Evolutionary conservation across 2,888 invertebrate species (phyloP), one percentile per base, ranked within the genome.

Genomic region (Fragum whitleyi): DNA sequence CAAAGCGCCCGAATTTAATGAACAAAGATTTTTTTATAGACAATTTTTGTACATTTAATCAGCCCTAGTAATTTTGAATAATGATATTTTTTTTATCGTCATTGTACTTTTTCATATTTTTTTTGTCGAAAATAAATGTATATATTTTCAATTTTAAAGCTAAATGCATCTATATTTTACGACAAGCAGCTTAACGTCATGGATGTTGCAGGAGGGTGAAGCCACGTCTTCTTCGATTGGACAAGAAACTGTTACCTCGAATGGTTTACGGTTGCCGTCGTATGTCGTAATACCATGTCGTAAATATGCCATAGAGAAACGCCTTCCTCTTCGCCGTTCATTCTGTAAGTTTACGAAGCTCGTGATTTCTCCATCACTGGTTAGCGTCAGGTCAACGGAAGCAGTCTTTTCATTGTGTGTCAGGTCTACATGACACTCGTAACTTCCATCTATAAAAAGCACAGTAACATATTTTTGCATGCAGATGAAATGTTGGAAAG

Each of bases 101-200:
- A n/a, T n/a, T n/a, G n/a, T n/a, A n/a, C n/a, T n/a, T n/a, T n/a
- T n/a, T n/a, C n/a, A n/a, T n/a, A n/a, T n/a, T n/a, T n/a, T n/a
- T n/a, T n/a, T n/a, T n/a, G n/a, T n/a, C n/a, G n/a, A n/a, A n/a
- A n/a, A n/a, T n/a, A n/a, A n/a, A n/a, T n/a, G n/a, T n/a, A n/a
- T n/a, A n/a, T n/a, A n/a, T n/a, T n/a, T n/a, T 23, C 9, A 36
- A 36, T 36, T 36, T 6, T 36, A 9, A n/a, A 53, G 47, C n/a
- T 47, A 47, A 47, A 47, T 14, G n/a, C 47, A 47, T 47, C 47
- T 47, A 47, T 57, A 57, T 57, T 57, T 57, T 14, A 57, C 21
- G 2, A 57, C 21, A 21, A 26, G 26, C 57, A 57, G 23, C 57
- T 26, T 57, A 5, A 57, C 11, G 23, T 57, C 26, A 3, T 7